Evolutionary conservation across 2,888 invertebrate species (phyloP), one percentile per base, ranked within the genome.

Genomic region (Caenorhabditis macrosperma): DNA sequence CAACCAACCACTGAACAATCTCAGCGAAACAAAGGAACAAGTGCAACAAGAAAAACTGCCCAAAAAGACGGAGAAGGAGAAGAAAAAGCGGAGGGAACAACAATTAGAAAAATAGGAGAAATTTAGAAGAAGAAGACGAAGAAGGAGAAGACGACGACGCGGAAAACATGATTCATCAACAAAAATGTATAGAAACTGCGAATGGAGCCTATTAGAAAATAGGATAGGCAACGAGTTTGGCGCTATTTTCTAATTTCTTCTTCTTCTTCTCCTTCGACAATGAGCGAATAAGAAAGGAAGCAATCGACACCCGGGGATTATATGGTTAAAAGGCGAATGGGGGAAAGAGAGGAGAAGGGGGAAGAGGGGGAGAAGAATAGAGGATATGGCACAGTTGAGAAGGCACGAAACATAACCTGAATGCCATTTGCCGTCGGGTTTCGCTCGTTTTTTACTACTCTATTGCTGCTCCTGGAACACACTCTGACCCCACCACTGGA

Each of bases 151-250:
- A 10, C 15, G 20, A 17, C 44, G 4, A n/a, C 3, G 3, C 44
- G n/a, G n/a, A n/a, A 17, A n/a, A 44, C 44, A 44, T 44, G 44
- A 44, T 44, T 44, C 44, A 44, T 20, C 44, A 44, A 17, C 52
- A 7, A 30, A 30, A 54, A 54, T 17, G 17, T 30, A 30, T 26
- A 54, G 30, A 50, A 50, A 15, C 2, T n/a, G 3, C 22, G 12
- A 59, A 52, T 50, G 48, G 35, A 24, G 38, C 26, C 69, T 71
- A 57, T 64, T 72, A 72, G 55, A 57, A 41, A n/a, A 72, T 64
- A n/a, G 57, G 72, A 72, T 72, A 35, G 71, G 71, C 63, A 64
- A 63, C 63, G 64, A 72, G 63, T 71, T 64, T 59, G 26, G 46
- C 22, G 20, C 28, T 48, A 38, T 33, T 4, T 30, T n/a, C 20